These are phyloP conservation scores for Spodoptera littoralis DNA, from an alignment of 2,888 invertebrate genomes.

Conservation along the genomic window DNA sequence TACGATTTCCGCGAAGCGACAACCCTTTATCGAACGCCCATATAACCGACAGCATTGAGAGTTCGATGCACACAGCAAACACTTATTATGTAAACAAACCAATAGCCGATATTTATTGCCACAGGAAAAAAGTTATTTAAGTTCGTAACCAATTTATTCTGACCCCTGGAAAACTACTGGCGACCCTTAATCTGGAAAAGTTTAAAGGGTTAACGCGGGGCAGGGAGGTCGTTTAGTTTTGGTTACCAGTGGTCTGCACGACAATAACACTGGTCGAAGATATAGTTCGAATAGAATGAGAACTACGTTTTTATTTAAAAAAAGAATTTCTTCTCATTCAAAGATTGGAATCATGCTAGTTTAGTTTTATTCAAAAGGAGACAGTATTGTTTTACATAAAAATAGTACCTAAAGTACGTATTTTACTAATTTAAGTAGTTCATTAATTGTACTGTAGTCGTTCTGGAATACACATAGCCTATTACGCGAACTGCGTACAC, in stretches of 20 bases:
- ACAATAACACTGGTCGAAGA: conserved; percentile 67
- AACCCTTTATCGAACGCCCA: background rate
- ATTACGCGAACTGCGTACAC: background rate
- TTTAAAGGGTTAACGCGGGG: conserved; percentile 38
- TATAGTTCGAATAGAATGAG: conserved; percentile 55
- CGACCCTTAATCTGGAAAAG: conserved; percentile 27
- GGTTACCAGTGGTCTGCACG: conserved; percentile 60
- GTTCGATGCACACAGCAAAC: conserved; percentile 43
- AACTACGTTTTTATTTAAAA: background rate
- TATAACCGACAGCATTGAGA: background rate
- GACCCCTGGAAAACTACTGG: conserved; percentile 47
- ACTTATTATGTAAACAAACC: conserved; percentile 58
- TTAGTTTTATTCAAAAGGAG: background rate
- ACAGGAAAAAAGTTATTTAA: conserved; percentile 53
- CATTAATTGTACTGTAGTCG: too few species aligned
- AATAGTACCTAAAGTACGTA: too few species aligned
- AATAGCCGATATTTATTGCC: conserved; percentile 57
- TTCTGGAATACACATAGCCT: background rate
- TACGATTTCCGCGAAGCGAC: background rate
- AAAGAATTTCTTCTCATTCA: background rate
- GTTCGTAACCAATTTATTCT: conserved; percentile 44
- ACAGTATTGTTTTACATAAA: background rate
- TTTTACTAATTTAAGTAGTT: too few species aligned
- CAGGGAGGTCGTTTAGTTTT: conserved; percentile 52
- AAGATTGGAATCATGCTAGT: background rate